Evolutionary conservation across 2,113 vertebrate genomes (phyloP).

Genomic region (Trematomus loennbergii): DNA sequence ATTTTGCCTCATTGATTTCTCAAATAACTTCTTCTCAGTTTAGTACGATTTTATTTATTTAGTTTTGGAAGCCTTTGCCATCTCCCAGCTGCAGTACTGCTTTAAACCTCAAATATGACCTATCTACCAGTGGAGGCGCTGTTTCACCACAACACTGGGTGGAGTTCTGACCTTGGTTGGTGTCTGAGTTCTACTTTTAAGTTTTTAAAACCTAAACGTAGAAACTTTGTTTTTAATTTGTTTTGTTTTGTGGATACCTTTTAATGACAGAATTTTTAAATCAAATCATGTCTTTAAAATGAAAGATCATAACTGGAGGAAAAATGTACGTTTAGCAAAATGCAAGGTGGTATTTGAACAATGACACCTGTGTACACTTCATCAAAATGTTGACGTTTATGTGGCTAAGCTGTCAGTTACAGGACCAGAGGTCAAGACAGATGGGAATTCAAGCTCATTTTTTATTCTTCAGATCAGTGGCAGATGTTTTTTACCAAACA

Average conservation of each 20-base stretch:
- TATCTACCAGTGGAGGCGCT: too few relatives aligned
- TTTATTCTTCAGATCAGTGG: conserved; percentile 19
- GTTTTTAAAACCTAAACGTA: neutral
- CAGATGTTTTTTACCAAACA: conserved; percentile 27
- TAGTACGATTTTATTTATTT: too few relatives aligned
- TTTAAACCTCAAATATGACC: too few relatives aligned
- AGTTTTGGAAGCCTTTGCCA: too few relatives aligned
- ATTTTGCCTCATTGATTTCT: too few relatives aligned
- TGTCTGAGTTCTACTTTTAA: too few relatives aligned
- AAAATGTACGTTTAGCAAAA: conserved; percentile 7
- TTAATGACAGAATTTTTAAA: neutral
- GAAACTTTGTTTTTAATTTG: neutral
- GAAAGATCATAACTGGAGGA: neutral
- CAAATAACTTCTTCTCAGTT: too few relatives aligned
- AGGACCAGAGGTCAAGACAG: conserved; percentile 19
- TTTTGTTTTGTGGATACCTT: neutral
- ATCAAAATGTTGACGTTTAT: conserved; percentile 39
- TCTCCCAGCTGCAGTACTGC: too few relatives aligned
- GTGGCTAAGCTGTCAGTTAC: conserved; percentile 36
- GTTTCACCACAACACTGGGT: too few relatives aligned
- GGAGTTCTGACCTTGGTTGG: too few relatives aligned
- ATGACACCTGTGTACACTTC: conserved; percentile 45
- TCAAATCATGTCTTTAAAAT: neutral
- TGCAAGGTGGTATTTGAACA: conserved; percentile 37
- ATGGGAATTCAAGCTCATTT: conserved; percentile 28